Evolutionary conservation across 2,888 invertebrate species (phyloP), one percentile per base, ranked within the genome.

Genomic region (Tubulanus polymorphus): DNA sequence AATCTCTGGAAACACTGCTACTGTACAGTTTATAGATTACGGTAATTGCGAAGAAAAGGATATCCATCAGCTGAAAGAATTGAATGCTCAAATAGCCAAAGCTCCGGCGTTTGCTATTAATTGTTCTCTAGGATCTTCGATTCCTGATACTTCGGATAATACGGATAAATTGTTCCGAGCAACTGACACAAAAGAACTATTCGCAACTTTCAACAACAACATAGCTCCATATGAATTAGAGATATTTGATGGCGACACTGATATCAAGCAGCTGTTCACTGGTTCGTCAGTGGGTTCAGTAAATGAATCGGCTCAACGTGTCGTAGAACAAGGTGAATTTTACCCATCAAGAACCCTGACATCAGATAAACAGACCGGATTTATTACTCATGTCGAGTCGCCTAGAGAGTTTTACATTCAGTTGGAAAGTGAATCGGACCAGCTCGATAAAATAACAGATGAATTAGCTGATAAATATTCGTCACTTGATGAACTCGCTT

Each of bases 351-450:
- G n/a, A n/a, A n/a, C n/a, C n/a, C n/a, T n/a, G n/a, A n/a, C n/a
- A n/a, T n/a, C n/a, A n/a, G n/a, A 25, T 12, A 12, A 3, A 6
- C 37, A 41, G 12, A 26, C 8, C 2, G 62, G 64, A 25, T 63
- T 61, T 48, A 51, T 67, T 2, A 61, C 65, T 8, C 66, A 66
- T 48, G 62, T 70, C 2, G 61, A 67, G 10, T 49, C 55, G 3
- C 58, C 63, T 49, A 66, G 64, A 20, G 54, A 83, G 53, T 86
- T 90, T 69, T 88, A 82, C 69, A 83, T 88, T 0, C 83, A 85
- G 63, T 84, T 85, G 79, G 85, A 86, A 75, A 72, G 58, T 26
- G 47, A 63, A 80, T 59, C 56, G 15, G 50, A 48, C 15, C 29
- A 51, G 25, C 79, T 80, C 52, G 75, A 79, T 8, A 78, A 79